Conservation (phyloP, 2,888 invertebrate species). For the Lasioglossum villosulum region DNA sequence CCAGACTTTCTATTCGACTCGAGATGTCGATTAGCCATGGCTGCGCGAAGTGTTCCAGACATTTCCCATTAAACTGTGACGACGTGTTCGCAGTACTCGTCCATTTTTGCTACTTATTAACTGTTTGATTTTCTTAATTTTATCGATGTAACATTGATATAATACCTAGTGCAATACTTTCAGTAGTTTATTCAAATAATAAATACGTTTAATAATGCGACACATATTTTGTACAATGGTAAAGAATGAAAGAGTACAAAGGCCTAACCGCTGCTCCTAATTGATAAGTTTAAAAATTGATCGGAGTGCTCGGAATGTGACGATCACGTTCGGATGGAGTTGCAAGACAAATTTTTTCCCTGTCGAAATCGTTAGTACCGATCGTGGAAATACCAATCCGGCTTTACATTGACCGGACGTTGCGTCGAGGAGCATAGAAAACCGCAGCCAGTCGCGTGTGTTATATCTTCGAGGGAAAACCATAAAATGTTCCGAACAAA, state of each 20-base stretch:
- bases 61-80: background rate
- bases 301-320: background rate
- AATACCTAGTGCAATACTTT: too few relatives aligned
- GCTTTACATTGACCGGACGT: background rate
- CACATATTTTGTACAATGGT: background rate
- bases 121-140: too few relatives aligned
- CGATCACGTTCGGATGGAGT: background rate
- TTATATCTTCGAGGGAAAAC: conserved; percentile 3
- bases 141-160: too few relatives aligned
- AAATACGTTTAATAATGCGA: too few relatives aligned
- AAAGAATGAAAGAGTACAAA: too few relatives aligned
- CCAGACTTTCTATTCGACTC: background rate
- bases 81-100: background rate
- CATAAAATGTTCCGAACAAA: background rate
- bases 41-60: background rate
- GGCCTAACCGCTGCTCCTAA: too few relatives aligned
- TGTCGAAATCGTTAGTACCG: background rate
- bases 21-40: background rate
- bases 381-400: background rate
- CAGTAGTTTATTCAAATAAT: too few relatives aligned
- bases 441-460: conserved; percentile 13
- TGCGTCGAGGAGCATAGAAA: background rate
- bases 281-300: too few relatives aligned
- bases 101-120: background rate
- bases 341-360: background rate